These are phyloP conservation scores for fruit fly (Drosophila melanogaster) DNA, from an alignment of 1,140 invertebrate genomes.

Conservation along the genomic window DNA sequence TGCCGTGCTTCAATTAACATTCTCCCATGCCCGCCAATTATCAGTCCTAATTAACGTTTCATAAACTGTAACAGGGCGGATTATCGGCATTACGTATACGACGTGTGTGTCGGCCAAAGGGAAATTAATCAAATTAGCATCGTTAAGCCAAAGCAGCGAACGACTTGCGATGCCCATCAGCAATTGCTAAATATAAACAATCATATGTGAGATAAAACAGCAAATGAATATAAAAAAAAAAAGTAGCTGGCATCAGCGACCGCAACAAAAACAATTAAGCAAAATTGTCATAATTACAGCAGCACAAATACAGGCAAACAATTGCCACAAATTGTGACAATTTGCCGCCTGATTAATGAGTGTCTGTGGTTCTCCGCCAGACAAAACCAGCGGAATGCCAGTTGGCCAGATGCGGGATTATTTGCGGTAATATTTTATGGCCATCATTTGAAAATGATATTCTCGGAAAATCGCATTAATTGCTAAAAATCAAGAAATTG, in stretches of 20 bases:
- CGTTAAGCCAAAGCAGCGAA: slow-evolving; percentile 58
- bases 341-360: slow-evolving; percentile 64
- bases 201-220: slow-evolving; percentile 12
- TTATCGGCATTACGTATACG: slow-evolving; percentile 67
- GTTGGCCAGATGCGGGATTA: slow-evolving; percentile 40
- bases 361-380: slow-evolving; percentile 49
- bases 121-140: slow-evolving; percentile 81
- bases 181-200: slow-evolving; percentile 52
- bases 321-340: slow-evolving; percentile 54
- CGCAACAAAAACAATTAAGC: slow-evolving; percentile 57
- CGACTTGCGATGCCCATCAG: slow-evolving; percentile 34
- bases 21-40: slow-evolving; percentile 58
- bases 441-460: slow-evolving; percentile 35
- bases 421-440: slow-evolving; percentile 45
- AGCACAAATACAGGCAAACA: slow-evolving; percentile 28
- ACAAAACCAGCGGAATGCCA: slow-evolving; percentile 30
- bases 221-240: slow-evolving; percentile 13
- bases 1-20: slow-evolving; percentile 67
- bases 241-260: slow-evolving; percentile 14
- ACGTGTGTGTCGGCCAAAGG: slow-evolving; percentile 62
- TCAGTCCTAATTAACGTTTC: slow-evolving; percentile 77
- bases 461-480: slow-evolving; percentile 1
- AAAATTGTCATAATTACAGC: slow-evolving; percentile 61
- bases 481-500: slow-evolving; percentile 3
- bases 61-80: slow-evolving; percentile 64